Evolutionary conservation across 2,113 vertebrate genomes (phyloP).

Genomic region (Aptenodytes patagonicus): DNA sequence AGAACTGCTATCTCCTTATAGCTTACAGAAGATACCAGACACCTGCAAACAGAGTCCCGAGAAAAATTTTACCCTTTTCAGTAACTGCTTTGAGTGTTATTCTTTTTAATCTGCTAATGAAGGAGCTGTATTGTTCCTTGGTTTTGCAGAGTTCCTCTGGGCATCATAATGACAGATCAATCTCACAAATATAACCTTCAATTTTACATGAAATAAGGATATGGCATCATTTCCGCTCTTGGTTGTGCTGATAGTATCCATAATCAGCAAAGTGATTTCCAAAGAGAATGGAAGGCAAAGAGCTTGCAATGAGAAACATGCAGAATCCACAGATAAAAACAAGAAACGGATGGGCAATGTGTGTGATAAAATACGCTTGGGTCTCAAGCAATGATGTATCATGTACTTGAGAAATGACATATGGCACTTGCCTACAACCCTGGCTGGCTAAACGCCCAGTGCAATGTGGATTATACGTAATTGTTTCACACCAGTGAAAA

Average conservation of each 20-base stretch:
- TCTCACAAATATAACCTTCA: background rate
- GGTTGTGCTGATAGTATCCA: background rate
- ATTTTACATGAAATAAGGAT: background rate
- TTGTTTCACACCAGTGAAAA: conserved; percentile 43
- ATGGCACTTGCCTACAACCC: conserved; percentile 54
- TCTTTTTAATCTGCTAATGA: background rate
- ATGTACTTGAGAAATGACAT: conserved; percentile 42
- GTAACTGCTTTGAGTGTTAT: background rate
- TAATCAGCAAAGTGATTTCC: background rate
- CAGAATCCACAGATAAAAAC: conserved; percentile 18
- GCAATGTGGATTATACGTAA: conserved; percentile 11
- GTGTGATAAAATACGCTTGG: background rate
- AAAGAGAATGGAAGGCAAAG: conserved; percentile 33
- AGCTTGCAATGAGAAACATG: background rate
- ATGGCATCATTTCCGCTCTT: background rate
- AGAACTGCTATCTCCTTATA: background rate
- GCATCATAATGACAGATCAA: background rate
- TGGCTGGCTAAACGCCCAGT: background rate
- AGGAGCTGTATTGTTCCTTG: background rate
- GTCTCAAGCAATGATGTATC: background rate
- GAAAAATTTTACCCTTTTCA: background rate
- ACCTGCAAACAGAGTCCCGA: background rate
- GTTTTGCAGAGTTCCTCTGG: background rate
- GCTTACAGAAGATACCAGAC: background rate
- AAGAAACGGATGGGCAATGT: background rate